Conservation (phyloP, 2,888 invertebrate genomes). For the Platycheirus albimanus region DNA sequence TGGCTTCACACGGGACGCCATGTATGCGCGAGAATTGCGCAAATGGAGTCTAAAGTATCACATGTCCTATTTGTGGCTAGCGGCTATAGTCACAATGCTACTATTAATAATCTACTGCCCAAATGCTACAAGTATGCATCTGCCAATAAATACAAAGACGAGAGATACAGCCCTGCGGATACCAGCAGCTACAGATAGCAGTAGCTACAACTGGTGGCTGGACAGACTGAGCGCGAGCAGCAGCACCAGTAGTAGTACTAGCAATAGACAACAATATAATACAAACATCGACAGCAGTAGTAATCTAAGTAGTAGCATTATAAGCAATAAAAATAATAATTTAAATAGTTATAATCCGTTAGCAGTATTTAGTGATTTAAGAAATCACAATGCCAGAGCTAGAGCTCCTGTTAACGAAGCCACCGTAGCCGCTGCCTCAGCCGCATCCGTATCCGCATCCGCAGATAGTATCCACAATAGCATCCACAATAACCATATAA, state of each 20-base stretch:
- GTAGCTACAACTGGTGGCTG: slow-evolving; percentile 66
- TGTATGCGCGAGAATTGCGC: slow-evolving; percentile 84
- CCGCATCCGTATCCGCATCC: slow-evolving; percentile 54
- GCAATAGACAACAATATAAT: slow-evolving; percentile 56
- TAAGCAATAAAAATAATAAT: slow-evolving; percentile 68
- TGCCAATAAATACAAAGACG: slow-evolving; percentile 75
- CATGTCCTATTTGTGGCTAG: slow-evolving; percentile 82
- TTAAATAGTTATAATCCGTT: slow-evolving; percentile 68
- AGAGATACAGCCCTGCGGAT: slow-evolving; percentile 59
- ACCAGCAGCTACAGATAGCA: slow-evolving; percentile 63
- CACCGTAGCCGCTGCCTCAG: slow-evolving; percentile 51
- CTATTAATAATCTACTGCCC: slow-evolving; percentile 81
- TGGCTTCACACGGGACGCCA: slow-evolving; percentile 80
- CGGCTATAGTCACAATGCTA: slow-evolving; percentile 81
- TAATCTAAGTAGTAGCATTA: slow-evolving; percentile 75
- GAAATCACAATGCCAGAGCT: slow-evolving; percentile 73
- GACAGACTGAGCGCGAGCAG: slow-evolving; percentile 49
- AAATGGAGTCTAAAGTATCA: slow-evolving; percentile 83
- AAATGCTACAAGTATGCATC: slow-evolving; percentile 78
- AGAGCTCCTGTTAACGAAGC: slow-evolving; percentile 66
- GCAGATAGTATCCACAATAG: slow-evolving; percentile 63
- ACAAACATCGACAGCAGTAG: slow-evolving; percentile 75
- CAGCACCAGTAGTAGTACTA: slow-evolving; percentile 59
- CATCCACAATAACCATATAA: slow-evolving; percentile 74
- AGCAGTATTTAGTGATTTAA: slow-evolving; percentile 73